Percentiles rank a stretch among this genome's conserved stretches.
These are phyloP conservation scores for Coleophora deauratella DNA, from an alignment of 2,888 invertebrate species.

Conservation along the genomic window DNA sequence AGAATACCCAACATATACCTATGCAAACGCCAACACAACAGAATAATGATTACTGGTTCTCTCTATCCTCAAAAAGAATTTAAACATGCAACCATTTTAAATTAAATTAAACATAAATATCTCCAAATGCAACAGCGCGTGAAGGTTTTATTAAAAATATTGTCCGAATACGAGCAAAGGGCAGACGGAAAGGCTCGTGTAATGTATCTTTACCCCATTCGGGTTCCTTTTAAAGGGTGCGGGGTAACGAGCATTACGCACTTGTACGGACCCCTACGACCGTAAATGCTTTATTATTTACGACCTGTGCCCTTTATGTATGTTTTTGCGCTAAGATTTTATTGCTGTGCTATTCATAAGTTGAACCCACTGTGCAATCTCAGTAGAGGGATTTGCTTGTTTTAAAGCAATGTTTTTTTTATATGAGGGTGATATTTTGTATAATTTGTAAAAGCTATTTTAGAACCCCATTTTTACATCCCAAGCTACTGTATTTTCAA, in stretches of 20 bases:
- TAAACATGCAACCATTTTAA: too few species aligned
- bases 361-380: conserved; percentile 47
- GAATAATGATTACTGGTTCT: too few species aligned
- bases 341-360: conserved; percentile 66
- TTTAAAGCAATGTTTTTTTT: conserved; percentile 1
- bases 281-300: conserved; percentile 70
- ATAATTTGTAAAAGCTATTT: background rate
- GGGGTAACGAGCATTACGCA: conserved; percentile 62
- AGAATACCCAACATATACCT: too few species aligned
- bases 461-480: background rate
- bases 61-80: too few species aligned
- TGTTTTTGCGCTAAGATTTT: conserved; percentile 71
- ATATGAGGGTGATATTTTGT: background rate
- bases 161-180: conserved; percentile 33
- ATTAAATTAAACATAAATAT: conserved; percentile 10
- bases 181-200: conserved; percentile 55
- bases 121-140: conserved; percentile 28
- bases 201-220: conserved; percentile 64
- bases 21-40: too few species aligned
- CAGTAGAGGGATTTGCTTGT: conserved; percentile 13
- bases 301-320: conserved; percentile 63
- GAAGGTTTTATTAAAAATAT: conserved; percentile 47
- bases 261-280: conserved; percentile 49
- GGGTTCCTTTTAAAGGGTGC: conserved; percentile 56
- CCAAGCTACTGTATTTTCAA: background rate